Evolutionary conservation across 1,140 invertebrate species (phyloP), one percentile per base, ranked within the genome.

Genomic region (Brachionus angularis): DNA sequence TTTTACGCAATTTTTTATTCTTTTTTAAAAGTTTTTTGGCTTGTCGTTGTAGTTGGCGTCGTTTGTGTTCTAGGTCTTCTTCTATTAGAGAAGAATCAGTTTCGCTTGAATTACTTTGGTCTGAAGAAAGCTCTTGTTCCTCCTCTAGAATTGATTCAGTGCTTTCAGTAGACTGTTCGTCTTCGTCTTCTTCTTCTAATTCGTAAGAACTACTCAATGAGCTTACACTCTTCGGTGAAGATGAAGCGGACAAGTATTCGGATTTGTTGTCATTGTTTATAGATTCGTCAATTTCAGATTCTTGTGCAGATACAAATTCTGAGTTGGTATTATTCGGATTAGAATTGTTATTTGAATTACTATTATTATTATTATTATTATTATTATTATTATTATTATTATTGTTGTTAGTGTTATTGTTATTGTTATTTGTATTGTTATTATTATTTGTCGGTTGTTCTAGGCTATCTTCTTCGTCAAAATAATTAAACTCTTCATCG

Each of bases 21-120:
- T 67, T 67, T n/a, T 27, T 18, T 33, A 67, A 47, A n/a, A 67
- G 27, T 14, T 42, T 39, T 25, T 67, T 67, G 12, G 62, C 62
- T 34, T 67, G 16, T 0, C 42, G 62, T 31, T 67, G 18, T 8
- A 67, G 27, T 46, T 67, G 18, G 46, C 47, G 46, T n/a, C 47
- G 42, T 14, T 67, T 67, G 1, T 23, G 14, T 46, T 67, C 62
- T 25, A 67, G 42, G n/a, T 67, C 62, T 46, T 50, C 62, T 39
- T 67, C 62, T 3, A 67, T 16, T 16, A 16, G 16, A 10, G 39
- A 12, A 23, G 62, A 46, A 14, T 50, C 47, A 7, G 21, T 39
- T 10, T 67, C 62, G 18, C 53, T 67, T 29, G 23, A 5, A 8
- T 23, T 3, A 42, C 39, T 10, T 42, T 10, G 39, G 39, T 42